Percentiles rank a stretch among this genome's conserved stretches.
phyloP scores from a whole-genome alignment of 2,888 invertebrate species.

The Archaeoteleia sp. region DNA sequence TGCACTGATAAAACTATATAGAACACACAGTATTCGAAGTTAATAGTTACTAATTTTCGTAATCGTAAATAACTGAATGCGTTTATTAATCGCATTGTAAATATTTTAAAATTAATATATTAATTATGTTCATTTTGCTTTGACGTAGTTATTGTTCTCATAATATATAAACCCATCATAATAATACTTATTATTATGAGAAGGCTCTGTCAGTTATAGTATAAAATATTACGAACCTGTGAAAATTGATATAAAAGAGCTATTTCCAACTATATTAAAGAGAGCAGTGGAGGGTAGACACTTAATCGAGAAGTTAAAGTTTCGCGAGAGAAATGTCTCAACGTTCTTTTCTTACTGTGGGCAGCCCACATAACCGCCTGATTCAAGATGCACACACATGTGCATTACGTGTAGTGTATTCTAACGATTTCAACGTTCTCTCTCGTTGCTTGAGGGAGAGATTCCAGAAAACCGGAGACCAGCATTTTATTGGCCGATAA shows the following conservation, averaged over 20 bases:
- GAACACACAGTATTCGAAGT: too few species aligned
- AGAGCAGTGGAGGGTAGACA: slow-evolving; percentile 8
- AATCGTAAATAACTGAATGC: too few species aligned
- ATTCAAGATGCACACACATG: slow-evolving; percentile 37
- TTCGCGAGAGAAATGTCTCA: slow-evolving; percentile 3
- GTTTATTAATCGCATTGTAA: too few species aligned
- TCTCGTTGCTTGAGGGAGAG: slow-evolving; percentile 46
- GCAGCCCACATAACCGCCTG: too few species aligned
- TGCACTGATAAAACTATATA: too few species aligned
- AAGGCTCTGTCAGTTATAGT: slow-evolving; percentile 1
- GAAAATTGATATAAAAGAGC: slow-evolving; percentile 33
- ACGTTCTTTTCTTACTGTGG: slow-evolving; percentile 7
- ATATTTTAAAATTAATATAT: too few species aligned
- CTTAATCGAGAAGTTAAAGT: slow-evolving; percentile 27
- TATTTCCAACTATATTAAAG: slow-evolving; percentile 17
- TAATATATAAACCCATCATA: too few species aligned
- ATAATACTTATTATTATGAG: slow-evolving; percentile 19
- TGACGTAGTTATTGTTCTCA: too few species aligned
- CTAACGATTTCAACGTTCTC: slow-evolving; percentile 45
- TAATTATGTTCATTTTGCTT: too few species aligned
- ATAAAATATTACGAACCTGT: slow-evolving; percentile 6
- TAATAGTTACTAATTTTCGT: too few species aligned
- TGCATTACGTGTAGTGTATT: slow-evolving; percentile 36
- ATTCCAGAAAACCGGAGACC: slow-evolving; percentile 73
- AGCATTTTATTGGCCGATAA: slow-evolving; percentile 68